Conservation (phyloP, 2,888 invertebrate species). For the Parasteatoda lunata region DNA sequence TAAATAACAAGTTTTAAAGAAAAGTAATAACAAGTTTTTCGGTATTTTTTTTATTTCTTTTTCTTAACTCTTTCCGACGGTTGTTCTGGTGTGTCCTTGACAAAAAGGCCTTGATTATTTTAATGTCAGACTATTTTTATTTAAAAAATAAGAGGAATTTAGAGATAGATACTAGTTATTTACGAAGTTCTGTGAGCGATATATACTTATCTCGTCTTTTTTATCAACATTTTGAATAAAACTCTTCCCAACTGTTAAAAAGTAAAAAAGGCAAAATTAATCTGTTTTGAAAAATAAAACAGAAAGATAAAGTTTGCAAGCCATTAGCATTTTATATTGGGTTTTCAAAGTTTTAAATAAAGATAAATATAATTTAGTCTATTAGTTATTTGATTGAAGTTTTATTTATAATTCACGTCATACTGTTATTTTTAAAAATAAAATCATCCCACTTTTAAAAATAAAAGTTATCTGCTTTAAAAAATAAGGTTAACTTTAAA, state of each 20-base stretch:
- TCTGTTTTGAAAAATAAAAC: too few relatives aligned
- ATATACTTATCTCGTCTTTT: not conserved
- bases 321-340: too few relatives aligned
- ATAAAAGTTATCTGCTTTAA: too few relatives aligned
- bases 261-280: too few relatives aligned
- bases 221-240: not conserved
- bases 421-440: too few relatives aligned
- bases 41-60: slow-evolving; percentile 15
- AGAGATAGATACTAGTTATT: slow-evolving; percentile 30
- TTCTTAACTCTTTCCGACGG: slow-evolving; percentile 5
- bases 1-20: slow-evolving; percentile 55
- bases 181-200: slow-evolving; percentile 23
- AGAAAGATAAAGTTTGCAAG: too few relatives aligned
- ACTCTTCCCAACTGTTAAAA: not conserved
- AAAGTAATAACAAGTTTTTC: slow-evolving; percentile 57
- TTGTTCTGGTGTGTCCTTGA: slow-evolving; percentile 52
- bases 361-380: too few relatives aligned
- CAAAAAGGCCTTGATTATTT: slow-evolving; percentile 47
- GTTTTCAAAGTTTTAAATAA: too few relatives aligned
- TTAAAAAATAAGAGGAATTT: slow-evolving; percentile 26
- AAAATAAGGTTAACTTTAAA: too few relatives aligned
- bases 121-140: slow-evolving; percentile 53
- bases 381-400: too few relatives aligned
- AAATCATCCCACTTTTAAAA: too few relatives aligned
- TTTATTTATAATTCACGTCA: too few relatives aligned